Percentiles rank a stretch among this genome's conserved stretches.
Conservation (phyloP, 2,113 vertebrate genomes). For the Tenrec ecaudatus region DNA sequence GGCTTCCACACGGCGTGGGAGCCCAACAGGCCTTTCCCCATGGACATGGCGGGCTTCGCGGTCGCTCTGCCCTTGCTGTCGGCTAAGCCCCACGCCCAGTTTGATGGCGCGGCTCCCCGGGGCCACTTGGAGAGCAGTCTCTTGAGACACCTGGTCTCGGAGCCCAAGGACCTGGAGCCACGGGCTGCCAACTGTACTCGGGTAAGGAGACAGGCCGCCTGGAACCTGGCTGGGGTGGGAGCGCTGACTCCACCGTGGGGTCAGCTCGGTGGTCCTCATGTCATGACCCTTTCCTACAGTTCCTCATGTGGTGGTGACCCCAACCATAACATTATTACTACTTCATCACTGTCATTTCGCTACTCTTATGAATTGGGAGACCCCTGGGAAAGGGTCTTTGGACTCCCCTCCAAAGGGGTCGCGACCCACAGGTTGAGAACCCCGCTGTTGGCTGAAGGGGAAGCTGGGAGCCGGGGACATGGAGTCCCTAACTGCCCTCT, state of each 20-base stretch:
- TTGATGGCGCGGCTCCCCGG: constrained; percentile 91
- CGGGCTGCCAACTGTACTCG: constrained; percentile 93
- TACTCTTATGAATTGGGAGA: too few relatives aligned
- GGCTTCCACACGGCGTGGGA: constrained; percentile 95
- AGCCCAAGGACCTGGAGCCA: constrained; percentile 93
- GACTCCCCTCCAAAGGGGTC: too few relatives aligned
- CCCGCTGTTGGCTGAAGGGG: background rate
- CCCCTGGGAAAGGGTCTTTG: too few relatives aligned
- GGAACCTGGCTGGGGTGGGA: background rate
- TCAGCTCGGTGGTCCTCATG: too few relatives aligned
- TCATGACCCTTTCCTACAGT: too few relatives aligned
- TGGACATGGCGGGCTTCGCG: constrained; percentile 96
- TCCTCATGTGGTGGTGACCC: too few relatives aligned
- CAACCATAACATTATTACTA: too few relatives aligned
- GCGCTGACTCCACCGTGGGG: background rate
- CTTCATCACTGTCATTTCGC: too few relatives aligned
- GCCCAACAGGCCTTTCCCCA: constrained; percentile 92
- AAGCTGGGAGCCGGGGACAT: background rate
- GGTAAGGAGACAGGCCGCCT: constrained; percentile 80
- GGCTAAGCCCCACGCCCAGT: constrained; percentile 89
- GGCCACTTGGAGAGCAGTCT: constrained; percentile 95
- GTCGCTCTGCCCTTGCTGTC: constrained; percentile 90
- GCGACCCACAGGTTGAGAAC: too few relatives aligned
- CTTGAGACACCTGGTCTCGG: constrained; percentile 89
- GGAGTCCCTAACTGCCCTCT: background rate